Conservation (phyloP, 2,113 vertebrate species). For the Gopherus evgoodei region DNA sequence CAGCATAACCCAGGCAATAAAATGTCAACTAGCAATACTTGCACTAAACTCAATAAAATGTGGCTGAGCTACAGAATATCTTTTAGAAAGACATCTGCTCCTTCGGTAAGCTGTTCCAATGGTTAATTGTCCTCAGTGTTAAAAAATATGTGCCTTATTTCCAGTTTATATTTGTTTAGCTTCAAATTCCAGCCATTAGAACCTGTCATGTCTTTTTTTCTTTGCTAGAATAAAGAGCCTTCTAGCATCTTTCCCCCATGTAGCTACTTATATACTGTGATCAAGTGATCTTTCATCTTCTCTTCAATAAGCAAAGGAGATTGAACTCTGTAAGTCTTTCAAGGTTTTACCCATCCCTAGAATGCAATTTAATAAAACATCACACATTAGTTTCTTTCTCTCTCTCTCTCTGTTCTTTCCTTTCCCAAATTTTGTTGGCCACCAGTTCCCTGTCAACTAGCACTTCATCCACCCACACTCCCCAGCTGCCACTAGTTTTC, state of each 20-base stretch:
- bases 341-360: neutral
- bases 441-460: slow-evolving; percentile 31
- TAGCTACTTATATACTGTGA: neutral
- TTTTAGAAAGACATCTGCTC: neutral
- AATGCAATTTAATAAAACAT: neutral
- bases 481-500: slow-evolving; percentile 34
- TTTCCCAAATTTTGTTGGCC: slow-evolving; percentile 19
- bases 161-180: neutral
- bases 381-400: neutral
- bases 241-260: neutral
- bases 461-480: slow-evolving; percentile 31
- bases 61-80: neutral
- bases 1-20: neutral
- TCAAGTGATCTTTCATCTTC: neutral
- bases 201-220: neutral
- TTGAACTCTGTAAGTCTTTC: neutral
- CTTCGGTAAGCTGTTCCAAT: neutral
- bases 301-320: neutral
- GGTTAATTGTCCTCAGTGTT: neutral
- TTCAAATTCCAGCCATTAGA: slow-evolving; percentile 5
- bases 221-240: neutral
- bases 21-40: neutral
- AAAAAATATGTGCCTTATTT: neutral
- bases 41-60: neutral
- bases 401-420: neutral